These are phyloP conservation scores for Standfussiana lucernea DNA, from an alignment of 2,888 invertebrate species.

Conservation along the genomic window DNA sequence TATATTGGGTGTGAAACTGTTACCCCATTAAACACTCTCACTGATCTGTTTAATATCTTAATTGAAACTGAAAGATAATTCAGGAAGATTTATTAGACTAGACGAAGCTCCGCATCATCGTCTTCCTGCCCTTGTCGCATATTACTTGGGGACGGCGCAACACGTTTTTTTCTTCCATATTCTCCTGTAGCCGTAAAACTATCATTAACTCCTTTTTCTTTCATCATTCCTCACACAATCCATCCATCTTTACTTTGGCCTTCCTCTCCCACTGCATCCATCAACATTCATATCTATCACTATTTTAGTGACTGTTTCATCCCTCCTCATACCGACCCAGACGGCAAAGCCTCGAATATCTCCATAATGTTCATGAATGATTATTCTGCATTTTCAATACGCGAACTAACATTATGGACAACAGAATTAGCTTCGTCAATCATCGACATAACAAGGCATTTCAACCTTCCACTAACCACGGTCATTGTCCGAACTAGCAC, in stretches of 20 bases:
- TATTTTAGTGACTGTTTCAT: not conserved
- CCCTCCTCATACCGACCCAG: not conserved
- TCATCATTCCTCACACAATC: not conserved
- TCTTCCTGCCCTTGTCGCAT: not conserved
- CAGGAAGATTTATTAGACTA: not conserved
- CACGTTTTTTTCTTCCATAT: not conserved
- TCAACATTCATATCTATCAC: not conserved
- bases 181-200: not conserved
- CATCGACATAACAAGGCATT: slow-evolving; percentile 34
- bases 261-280: not conserved
- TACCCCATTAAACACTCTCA: slow-evolving; percentile 36
- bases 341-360: not conserved
- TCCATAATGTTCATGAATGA: not conserved
- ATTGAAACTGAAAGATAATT: slow-evolving; percentile 26
- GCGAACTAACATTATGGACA: slow-evolving; percentile 1
- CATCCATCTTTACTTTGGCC: not conserved
- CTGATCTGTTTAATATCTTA: slow-evolving; percentile 36
- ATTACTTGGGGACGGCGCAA: not conserved
- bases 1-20: slow-evolving; percentile 28
- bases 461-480: slow-evolving; percentile 64
- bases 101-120: not conserved
- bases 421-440: slow-evolving; percentile 40
- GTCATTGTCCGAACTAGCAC: slow-evolving; percentile 66
- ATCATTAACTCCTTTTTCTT: not conserved
- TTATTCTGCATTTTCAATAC: not conserved